Conservation (phyloP, 1,140 invertebrate species). For the Diorhabda sublineata region DNA sequence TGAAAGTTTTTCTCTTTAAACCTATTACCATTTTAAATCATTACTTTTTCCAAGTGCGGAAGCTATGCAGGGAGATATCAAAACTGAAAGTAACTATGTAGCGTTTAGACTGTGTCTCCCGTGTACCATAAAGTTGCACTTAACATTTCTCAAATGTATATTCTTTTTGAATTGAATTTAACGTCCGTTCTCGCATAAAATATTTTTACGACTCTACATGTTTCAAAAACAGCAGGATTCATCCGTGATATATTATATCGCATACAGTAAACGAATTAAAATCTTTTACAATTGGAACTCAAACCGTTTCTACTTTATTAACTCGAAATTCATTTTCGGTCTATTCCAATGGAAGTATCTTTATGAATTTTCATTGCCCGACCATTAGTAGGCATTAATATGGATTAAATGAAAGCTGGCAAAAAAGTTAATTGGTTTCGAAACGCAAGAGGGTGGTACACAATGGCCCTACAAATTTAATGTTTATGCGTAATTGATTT, state of each 20-base stretch:
- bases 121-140: too few relatives aligned
- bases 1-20: too few relatives aligned
- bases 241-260: not conserved
- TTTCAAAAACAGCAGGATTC: not conserved
- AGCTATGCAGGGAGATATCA: too few relatives aligned
- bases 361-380: conserved; percentile 2
- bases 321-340: not conserved
- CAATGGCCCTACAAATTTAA: not conserved
- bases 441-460: not conserved
- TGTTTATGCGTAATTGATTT: not conserved
- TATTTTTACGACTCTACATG: not conserved
- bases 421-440: not conserved
- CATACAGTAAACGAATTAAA: not conserved
- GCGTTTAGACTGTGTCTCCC: too few relatives aligned
- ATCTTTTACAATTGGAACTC: not conserved
- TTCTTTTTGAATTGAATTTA: too few relatives aligned
- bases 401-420: not conserved
- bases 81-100: too few relatives aligned
- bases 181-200: not conserved
- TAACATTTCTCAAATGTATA: too few relatives aligned
- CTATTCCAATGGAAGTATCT: not conserved
- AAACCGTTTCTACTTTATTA: not conserved
- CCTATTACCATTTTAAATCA: too few relatives aligned
- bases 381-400: conserved; percentile 2
- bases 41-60: too few relatives aligned